phyloP scores from a whole-genome alignment of 2,888 invertebrate species.

The Apamea anceps region DNA sequence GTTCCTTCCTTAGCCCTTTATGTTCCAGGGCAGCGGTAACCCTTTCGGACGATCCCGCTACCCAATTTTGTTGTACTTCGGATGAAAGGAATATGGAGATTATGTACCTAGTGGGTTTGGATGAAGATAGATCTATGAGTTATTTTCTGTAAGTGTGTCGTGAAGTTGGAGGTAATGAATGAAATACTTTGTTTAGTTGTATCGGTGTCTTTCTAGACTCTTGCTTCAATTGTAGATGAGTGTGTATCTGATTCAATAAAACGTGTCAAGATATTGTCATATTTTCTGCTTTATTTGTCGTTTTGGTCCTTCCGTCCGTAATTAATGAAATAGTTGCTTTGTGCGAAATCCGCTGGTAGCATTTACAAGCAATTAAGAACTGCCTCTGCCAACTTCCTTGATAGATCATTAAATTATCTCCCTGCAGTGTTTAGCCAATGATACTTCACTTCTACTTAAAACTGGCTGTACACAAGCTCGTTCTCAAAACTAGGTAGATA shows the following conservation, averaged over 20 bases:
- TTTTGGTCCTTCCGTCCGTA: too few species aligned
- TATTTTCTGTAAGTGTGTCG: not conserved
- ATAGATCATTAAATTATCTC: not conserved
- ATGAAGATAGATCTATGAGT: not conserved
- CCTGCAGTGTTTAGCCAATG: not conserved
- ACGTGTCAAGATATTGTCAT: not conserved
- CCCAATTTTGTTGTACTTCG: conserved; percentile 31
- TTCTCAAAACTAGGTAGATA: conserved; percentile 59
- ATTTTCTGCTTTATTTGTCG: too few species aligned
- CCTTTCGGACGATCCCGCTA: too few species aligned
- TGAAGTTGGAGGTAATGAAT: not conserved
- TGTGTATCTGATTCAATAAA: not conserved
- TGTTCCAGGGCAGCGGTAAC: too few species aligned
- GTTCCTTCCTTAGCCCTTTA: too few species aligned
- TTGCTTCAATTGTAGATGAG: too few species aligned
- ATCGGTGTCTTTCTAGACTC: not conserved
- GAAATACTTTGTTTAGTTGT: not conserved
- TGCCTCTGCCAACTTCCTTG: too few species aligned
- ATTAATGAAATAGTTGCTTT: too few species aligned
- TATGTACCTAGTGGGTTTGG: conserved; percentile 1
- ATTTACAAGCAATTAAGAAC: too few species aligned
- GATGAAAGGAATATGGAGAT: conserved; percentile 45
- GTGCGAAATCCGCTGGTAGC: too few species aligned
- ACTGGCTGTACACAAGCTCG: conserved; percentile 32
- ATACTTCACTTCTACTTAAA: conserved; percentile 17